phyloP scores from a whole-genome alignment of 2,888 invertebrate species.

The Aethes cnicana region DNA sequence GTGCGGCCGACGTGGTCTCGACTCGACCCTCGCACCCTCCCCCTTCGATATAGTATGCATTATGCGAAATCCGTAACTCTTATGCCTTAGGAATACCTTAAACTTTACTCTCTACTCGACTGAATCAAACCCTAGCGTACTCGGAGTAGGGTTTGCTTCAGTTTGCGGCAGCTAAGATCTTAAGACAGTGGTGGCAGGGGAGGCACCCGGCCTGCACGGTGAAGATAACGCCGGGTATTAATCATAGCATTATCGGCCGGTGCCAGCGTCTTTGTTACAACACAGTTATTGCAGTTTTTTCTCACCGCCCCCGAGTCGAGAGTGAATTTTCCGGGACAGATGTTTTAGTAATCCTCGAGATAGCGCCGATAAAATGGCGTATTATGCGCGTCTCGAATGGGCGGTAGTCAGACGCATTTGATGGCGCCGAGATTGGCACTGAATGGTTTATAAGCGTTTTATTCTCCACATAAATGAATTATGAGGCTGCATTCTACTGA shows the following conservation, averaged over 20 bases:
- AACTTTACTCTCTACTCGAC: slow-evolving; percentile 37
- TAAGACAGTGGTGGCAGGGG: slow-evolving; percentile 17
- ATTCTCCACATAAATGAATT: background rate
- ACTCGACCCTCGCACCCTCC: slow-evolving; percentile 55
- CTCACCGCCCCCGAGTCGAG: slow-evolving; percentile 62
- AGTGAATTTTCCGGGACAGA: slow-evolving; percentile 82
- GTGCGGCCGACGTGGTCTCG: slow-evolving; percentile 81
- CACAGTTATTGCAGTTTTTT: slow-evolving; percentile 81
- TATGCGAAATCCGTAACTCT: slow-evolving; percentile 82
- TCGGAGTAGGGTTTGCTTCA: background rate
- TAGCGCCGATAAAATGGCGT: slow-evolving; percentile 43
- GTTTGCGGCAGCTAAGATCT: background rate
- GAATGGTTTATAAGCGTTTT: background rate
- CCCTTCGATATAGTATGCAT: slow-evolving; percentile 76
- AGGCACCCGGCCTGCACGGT: slow-evolving; percentile 73
- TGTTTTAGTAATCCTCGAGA: slow-evolving; percentile 72
- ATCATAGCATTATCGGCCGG: slow-evolving; percentile 81
- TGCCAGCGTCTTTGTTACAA: slow-evolving; percentile 79
- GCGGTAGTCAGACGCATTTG: background rate
- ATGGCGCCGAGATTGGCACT: background rate
- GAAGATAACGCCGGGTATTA: slow-evolving; percentile 80
- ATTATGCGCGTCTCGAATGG: slow-evolving; percentile 38
- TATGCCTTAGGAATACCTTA: slow-evolving; percentile 73
- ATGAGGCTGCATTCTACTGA: too few species aligned
- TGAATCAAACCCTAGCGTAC: slow-evolving; percentile 36